A percentile compares a stretch with the other conserved stretches of the same genome.
Conservation (phyloP, 1,140 invertebrate genomes). For the Chironomus tepperi region DNA sequence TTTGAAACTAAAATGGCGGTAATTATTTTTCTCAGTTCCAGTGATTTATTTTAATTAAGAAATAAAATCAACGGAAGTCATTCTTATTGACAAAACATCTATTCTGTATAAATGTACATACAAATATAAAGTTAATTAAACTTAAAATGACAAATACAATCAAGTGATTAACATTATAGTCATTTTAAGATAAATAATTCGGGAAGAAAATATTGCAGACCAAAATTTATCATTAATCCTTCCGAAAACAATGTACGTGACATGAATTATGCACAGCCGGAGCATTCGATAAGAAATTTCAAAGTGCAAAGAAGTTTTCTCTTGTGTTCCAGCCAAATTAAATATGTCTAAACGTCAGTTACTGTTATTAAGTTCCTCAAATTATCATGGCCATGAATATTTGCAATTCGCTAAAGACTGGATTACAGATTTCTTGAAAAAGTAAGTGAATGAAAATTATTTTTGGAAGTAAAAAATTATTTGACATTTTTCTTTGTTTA, state of each 20-base stretch:
- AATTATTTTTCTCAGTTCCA: no score
- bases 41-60: no score
- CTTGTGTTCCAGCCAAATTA: background rate
- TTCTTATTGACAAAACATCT: no score
- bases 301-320: constrained; percentile 2
- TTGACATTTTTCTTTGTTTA: constrained; percentile 28
- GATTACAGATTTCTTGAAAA: constrained; percentile 51
- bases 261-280: no score
- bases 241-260: background rate
- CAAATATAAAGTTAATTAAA: no score
- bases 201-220: background rate
- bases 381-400: constrained; percentile 53
- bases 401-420: constrained; percentile 57
- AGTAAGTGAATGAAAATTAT: constrained; percentile 43
- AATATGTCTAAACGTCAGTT: constrained; percentile 40
- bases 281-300: background rate
- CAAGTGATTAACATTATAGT: no score
- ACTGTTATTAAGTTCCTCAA: constrained; percentile 60
- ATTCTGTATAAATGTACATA: no score
- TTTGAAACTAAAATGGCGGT: no score
- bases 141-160: background rate
- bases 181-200: background rate
- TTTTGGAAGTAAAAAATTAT: constrained; percentile 25
- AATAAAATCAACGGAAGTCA: no score
- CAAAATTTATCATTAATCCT: background rate